These are phyloP conservation scores for Hypsopygia costalis DNA, from an alignment of 2,888 invertebrate species.

Conservation along the genomic window DNA sequence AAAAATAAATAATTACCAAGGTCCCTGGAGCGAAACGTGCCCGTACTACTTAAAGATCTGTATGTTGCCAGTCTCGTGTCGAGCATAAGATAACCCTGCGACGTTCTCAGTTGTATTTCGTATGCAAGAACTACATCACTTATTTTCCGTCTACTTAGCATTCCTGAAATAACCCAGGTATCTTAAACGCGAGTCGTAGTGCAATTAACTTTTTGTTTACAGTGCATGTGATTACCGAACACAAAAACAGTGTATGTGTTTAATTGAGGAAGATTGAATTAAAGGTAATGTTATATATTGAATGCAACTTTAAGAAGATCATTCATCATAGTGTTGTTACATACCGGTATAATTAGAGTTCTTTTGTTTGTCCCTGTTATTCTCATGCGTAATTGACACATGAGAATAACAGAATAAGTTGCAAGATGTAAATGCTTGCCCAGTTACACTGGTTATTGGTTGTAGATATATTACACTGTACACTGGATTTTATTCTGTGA, in stretches of 20 bases:
- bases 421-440: too few relatives aligned
- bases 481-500: too few relatives aligned
- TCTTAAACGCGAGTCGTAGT: not conserved
- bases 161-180: conserved; percentile 1
- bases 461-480: too few relatives aligned
- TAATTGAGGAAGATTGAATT: conserved; percentile 5
- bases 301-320: not conserved
- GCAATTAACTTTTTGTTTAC: conserved; percentile 8
- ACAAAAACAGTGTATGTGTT: conserved; percentile 10
- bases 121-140: conserved; percentile 25
- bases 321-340: not conserved
- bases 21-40: too few relatives aligned
- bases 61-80: conserved; percentile 3
- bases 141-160: conserved; percentile 8
- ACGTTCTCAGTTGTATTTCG: conserved; percentile 38
- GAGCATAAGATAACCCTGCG: conserved; percentile 39
- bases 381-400: too few relatives aligned
- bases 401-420: too few relatives aligned
- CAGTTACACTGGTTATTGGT: too few relatives aligned
- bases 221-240: conserved; percentile 6
- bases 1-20: too few relatives aligned
- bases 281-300: conserved; percentile 12
- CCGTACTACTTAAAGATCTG: not conserved
- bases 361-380: too few relatives aligned
- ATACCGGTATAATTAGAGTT: not conserved